Evolutionary conservation across 2,888 invertebrate genomes (phyloP), one percentile per base, ranked within the genome.

Genomic region (Stenichneumon culpator): DNA sequence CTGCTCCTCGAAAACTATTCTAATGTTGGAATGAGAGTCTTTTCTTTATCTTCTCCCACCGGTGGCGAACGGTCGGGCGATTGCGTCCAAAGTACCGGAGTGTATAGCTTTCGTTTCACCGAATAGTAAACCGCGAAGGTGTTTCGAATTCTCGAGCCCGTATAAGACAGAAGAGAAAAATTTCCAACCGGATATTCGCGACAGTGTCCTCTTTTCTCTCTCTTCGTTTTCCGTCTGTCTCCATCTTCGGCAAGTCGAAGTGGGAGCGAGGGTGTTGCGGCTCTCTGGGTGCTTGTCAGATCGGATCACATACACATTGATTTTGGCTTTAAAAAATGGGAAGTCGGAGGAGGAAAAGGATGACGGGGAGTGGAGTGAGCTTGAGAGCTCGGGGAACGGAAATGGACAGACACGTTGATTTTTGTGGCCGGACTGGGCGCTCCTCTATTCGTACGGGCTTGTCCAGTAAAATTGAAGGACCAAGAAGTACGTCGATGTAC

Each of bases 251-350:
- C 25, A 63, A 63, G 36, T 74, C 65, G 74, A 79, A 78, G 75
- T 75, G 22, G 67, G 28, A 82, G 70, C 19, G 50, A 25, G 70
- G 80, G 32, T 65, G 75, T 16, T 25, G 54, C 47, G 65, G 52
- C 72, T 78, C 82, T 74, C 32, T 60, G 68, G 72, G 68, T 82
- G 86, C 87, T 87, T 82, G 83, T 87, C 87, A 77, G 86, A 87
- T 87, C 86, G 81, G 81, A 67, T 72, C 79, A 79, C 83, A 78
- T 80, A 74, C 86, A 79, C 83, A 87, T 83, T 83, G 85, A 86
- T 86, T 86, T 86, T 86, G 82, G 85, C 85, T 80, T 77, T 80
- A 84, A 83, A 80, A 60, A 85, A 82, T 60, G 84, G 79, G 84
- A 86, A 6, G 74, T 79, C 73, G 65, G 60, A 52, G 68, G 28